Base-by-base conservation (phyloP, 2,888 invertebrate species). In the Elgonia sp. region DNA sequence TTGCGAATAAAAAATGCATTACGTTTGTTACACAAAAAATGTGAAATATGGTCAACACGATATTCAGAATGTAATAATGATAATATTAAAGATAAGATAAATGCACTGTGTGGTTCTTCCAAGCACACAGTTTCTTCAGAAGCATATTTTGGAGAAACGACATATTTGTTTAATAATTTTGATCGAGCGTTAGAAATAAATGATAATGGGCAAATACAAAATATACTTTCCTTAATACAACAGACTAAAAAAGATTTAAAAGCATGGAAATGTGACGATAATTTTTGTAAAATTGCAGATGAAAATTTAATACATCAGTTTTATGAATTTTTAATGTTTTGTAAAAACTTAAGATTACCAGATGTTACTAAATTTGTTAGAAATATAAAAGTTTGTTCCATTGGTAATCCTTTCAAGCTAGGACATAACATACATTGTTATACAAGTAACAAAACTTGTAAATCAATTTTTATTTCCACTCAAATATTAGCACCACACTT, bases 301-400 rank as follows among this genome's bases (percentile, higher is more conserved):
- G 8, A 9, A 4, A n/a, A 69, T 69, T 69, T 69, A 42, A 42
- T 42, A 69, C 46, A 69, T 37, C 69, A 69, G 20, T 69, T 46
- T 16, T 14, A 69, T 46, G 7, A 69, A 20, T 69, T 69, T 21
- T 20, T 69, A 69, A 42, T 7, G 42, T 42, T 10, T 9, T 10
- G 7, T 7, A 42, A 9, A 10, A 10, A 42, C 7, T 9, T 42
- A 10, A 42, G 8, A 42, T 7, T 42, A 42, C 7, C 18, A 21
- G 12, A 8, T 21, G 39, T 10, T 69, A 20, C 39, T 46, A 46
- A 50, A 46, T 21, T 21, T 46, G 14, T 21, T 10, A 21, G 21
- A 46, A 21, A 21, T 46, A 10, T 62, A 5, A 77, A 42, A 7
- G 10, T 46, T 37, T 81, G 70, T 21, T 7, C 29, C 7, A 10